Evolutionary conservation across 2,888 invertebrate species (phyloP).

Genomic region (Trachelus tabidus): DNA sequence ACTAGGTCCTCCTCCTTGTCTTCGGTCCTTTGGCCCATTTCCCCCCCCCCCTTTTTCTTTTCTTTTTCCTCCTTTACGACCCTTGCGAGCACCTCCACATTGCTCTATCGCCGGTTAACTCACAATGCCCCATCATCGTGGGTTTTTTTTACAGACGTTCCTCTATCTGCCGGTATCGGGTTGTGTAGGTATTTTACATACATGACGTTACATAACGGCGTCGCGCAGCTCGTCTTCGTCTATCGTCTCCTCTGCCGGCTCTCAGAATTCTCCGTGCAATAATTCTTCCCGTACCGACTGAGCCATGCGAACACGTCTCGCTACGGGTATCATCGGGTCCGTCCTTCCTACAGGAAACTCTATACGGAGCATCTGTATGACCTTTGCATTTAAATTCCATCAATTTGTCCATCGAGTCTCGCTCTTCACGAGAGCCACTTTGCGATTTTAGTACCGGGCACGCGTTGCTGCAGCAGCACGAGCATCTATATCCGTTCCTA

Average conservation of each 20-base stretch:
- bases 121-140: constrained; percentile 39
- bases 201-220: constrained; percentile 37
- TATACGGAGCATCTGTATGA: too few relatives aligned
- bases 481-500: too few relatives aligned
- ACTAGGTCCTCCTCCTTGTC: neutral
- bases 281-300: too few relatives aligned
- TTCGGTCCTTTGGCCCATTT: constrained; percentile 15
- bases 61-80: constrained; percentile 33
- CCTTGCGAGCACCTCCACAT: constrained; percentile 44
- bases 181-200: constrained; percentile 50
- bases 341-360: too few relatives aligned
- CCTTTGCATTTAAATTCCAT: too few relatives aligned
- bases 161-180: constrained; percentile 41
- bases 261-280: too few relatives aligned
- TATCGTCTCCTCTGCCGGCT: too few relatives aligned
- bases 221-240: neutral
- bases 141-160: constrained; percentile 41
- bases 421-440: too few relatives aligned
- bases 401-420: too few relatives aligned
- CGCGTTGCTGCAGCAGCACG: too few relatives aligned
- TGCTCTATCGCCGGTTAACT: constrained; percentile 43
- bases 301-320: too few relatives aligned
- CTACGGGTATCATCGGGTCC: fast-evolving
- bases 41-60: constrained; percentile 18
- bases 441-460: too few relatives aligned